Base-by-base conservation (phyloP, 1,140 invertebrate species). In the Stegodyphus mimosarum region DNA sequence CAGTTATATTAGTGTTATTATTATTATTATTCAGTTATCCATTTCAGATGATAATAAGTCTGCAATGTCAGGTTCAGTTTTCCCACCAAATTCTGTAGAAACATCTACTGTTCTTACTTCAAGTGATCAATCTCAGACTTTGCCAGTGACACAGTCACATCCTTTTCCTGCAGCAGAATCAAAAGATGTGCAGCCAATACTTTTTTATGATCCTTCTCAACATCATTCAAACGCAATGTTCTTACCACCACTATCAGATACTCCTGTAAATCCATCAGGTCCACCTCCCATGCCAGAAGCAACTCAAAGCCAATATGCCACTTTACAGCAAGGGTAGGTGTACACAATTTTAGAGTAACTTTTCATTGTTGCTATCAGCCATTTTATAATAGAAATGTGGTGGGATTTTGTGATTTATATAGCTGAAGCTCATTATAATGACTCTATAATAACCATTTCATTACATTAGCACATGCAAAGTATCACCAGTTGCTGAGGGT, bases 121-220 rank as follows among this genome's bases (percentile, higher is more conserved):
- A 33, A 33, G 33, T 33, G 33, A 3, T 33, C 33, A 33, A 33
- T 33, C 17, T 11, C 48, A 77, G 52, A 18, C 75, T 18, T 51
- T 63, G 2, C 17, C 7, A n/a, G 11, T n/a, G 7, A 17, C 53
- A 13, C 49, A 15, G 51, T 60, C 53, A 15, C 15, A 18, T 48
- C 13, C n/a, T 67, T 7, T 6, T 52, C 6, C 33, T 17, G 11
- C 48, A 17, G 10, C 63, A 3, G 15, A 7, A 51, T 6, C 48
- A 67, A 7, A 11, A 33, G 3, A 33, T 33, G 33, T n/a, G n/a
- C 75, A 15, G 15, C 49, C 75, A 63, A 77, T 77, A 50, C 48
- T 63, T 50, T 77, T 77, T 77, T 77, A 77, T 51, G 75, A 77
- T 17, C 75, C 75, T 10, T 66, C 75, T 11, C 75, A 77, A 13